Conservation (phyloP, 1,140 invertebrate species). For the Trachymyrmex septentrionalis region DNA sequence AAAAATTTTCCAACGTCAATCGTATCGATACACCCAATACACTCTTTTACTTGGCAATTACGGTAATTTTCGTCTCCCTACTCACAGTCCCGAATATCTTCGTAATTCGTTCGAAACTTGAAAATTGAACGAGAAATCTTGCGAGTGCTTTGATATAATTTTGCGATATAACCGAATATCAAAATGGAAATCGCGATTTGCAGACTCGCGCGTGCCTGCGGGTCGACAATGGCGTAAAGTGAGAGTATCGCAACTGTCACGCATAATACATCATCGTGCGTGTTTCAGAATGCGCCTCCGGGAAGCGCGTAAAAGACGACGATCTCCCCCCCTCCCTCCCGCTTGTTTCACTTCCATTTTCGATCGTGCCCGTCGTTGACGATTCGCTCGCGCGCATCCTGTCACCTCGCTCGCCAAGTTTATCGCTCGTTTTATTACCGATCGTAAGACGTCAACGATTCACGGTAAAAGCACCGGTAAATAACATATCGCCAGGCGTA, state of each 20-base stretch:
- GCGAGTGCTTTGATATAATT: neutral
- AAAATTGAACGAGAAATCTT: neutral
- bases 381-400: conserved; percentile 2
- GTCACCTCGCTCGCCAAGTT: conserved; percentile 61
- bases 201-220: neutral
- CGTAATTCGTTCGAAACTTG: neutral
- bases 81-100: neutral
- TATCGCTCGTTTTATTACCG: conserved; percentile 72
- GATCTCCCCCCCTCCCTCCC: too few relatives aligned
- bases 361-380: conserved; percentile 50
- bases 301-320: conserved; percentile 57
- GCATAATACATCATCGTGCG: conserved; percentile 71
- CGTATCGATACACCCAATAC: neutral
- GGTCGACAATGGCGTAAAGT: conserved; percentile 58
- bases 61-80: neutral
- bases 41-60: neutral
- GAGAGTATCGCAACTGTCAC: conserved; percentile 70
- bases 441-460: conserved; percentile 76
- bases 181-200: neutral
- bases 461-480: conserved; percentile 69
- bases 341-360: conserved; percentile 70
- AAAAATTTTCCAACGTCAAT: neutral
- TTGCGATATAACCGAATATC: neutral
- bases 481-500: conserved; percentile 69
- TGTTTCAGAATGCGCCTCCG: conserved; percentile 46